phyloP scores from a whole-genome alignment of 2,888 invertebrate genomes.

The Macaria notata region DNA sequence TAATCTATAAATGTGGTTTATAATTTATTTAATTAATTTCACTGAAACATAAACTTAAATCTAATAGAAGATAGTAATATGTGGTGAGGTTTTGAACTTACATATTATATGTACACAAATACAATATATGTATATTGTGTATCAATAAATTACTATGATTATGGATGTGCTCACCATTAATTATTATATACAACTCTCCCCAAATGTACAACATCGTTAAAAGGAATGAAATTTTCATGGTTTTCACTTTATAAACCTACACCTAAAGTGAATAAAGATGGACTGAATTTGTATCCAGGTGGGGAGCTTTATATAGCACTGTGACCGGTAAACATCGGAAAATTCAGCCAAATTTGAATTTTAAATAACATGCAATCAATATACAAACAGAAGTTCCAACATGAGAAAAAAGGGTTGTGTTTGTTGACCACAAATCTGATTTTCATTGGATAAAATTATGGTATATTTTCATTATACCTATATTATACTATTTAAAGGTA shows the following conservation, averaged over 20 bases:
- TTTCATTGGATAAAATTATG: no score
- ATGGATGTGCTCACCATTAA: not conserved
- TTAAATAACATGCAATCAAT: slow-evolving; percentile 9
- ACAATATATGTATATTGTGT: no score
- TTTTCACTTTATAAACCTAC: not conserved
- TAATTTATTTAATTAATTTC: no score
- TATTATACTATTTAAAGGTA: no score
- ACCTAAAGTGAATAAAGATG: not conserved
- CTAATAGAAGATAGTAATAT: no score
- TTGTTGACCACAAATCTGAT: slow-evolving; percentile 1
- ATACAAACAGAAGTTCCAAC: slow-evolving; percentile 3
- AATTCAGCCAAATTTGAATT: slow-evolving; percentile 3
- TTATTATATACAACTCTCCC: not conserved
- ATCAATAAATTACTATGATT: not conserved
- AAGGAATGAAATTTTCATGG: not conserved
- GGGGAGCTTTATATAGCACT: not conserved
- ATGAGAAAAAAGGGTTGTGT: not conserved
- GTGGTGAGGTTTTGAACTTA: no score
- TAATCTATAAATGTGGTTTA: no score
- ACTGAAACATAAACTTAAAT: no score
- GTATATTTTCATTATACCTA: no score
- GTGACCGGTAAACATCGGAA: not conserved
- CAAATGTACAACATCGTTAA: not conserved
- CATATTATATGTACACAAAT: no score
- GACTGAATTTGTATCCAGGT: not conserved